Conservation (phyloP, 2,888 invertebrate species). For the Stenolophus ochropezus region DNA sequence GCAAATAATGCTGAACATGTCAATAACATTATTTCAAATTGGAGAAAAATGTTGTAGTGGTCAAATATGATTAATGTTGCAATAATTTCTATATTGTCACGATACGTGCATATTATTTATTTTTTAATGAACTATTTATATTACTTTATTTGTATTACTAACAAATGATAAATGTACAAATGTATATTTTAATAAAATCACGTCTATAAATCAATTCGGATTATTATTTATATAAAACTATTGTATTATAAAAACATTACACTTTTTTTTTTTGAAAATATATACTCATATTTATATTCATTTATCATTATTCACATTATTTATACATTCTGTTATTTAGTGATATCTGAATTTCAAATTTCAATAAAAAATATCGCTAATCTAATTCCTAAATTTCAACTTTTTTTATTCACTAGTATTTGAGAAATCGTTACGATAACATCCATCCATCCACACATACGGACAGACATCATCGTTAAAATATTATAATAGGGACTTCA, state of each 20-base stretch:
- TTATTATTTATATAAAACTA: background rate
- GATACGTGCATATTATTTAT: background rate
- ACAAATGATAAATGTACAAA: background rate
- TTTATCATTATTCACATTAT: no score
- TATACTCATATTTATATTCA: no score
- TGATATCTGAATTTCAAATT: no score
- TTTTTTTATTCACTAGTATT: no score
- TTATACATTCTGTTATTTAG: no score
- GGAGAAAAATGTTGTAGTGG: background rate
- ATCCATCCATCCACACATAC: no score
- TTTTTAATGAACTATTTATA: background rate
- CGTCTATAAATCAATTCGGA: background rate
- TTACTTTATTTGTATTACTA: background rate
- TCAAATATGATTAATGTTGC: background rate
- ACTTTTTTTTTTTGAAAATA: no score
- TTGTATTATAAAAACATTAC: background rate
- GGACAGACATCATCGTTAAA: no score
- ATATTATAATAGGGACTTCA: no score
- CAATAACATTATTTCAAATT: conserved; percentile 11
- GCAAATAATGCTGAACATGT: background rate
- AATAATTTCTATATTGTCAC: conserved; percentile 2
- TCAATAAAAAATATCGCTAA: no score
- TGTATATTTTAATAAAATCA: background rate
- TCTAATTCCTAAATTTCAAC: no score
- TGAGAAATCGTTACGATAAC: no score